A percentile compares a stretch with the other conserved stretches of the same genome.
These are phyloP conservation scores for Hyposoter didymator DNA, from an alignment of 2,888 invertebrate genomes.

Conservation along the genomic window DNA sequence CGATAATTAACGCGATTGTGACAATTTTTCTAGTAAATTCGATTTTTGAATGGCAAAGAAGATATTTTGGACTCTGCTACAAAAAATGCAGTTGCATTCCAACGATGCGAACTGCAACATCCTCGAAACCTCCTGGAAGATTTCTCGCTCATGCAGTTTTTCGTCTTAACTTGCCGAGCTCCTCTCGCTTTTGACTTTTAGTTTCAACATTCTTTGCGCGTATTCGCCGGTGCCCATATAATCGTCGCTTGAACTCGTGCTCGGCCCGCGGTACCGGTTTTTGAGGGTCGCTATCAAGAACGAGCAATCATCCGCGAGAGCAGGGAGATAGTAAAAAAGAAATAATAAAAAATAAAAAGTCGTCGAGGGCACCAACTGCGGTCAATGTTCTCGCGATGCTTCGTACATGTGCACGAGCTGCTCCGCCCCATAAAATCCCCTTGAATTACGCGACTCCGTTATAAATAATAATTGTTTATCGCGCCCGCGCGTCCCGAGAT, in stretches of 20 bases:
- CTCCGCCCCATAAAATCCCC: neutral
- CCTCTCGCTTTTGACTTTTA: slow-evolving; percentile 13
- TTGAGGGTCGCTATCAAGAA: slow-evolving; percentile 8
- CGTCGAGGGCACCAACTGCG: neutral
- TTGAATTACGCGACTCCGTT: neutral
- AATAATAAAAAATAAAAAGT: neutral
- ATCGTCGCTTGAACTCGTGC: slow-evolving; percentile 4
- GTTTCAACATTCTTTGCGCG: slow-evolving; percentile 19
- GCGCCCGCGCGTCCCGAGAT: neutral
- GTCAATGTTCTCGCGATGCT: slow-evolving; percentile 52
- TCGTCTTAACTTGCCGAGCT: neutral
- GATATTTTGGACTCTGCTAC: no score
- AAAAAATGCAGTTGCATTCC: no score
- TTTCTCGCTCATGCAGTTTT: slow-evolving; percentile 14
- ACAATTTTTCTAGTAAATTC: no score
- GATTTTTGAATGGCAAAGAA: no score
- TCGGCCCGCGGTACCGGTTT: slow-evolving; percentile 57
- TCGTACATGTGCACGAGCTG: slow-evolving; percentile 8
- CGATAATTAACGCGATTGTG: no score
- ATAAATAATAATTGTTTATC: neutral
- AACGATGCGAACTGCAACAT: no score
- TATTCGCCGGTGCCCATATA: slow-evolving; percentile 18
- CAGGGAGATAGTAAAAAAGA: slow-evolving; percentile 5
- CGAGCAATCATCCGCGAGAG: neutral
- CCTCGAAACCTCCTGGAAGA: slow-evolving; percentile 8